A percentile compares a stretch with the other conserved stretches of the same genome.
phyloP scores from a whole-genome alignment of 2,113 vertebrate species.

The Amphilophus citrinellus region DNA sequence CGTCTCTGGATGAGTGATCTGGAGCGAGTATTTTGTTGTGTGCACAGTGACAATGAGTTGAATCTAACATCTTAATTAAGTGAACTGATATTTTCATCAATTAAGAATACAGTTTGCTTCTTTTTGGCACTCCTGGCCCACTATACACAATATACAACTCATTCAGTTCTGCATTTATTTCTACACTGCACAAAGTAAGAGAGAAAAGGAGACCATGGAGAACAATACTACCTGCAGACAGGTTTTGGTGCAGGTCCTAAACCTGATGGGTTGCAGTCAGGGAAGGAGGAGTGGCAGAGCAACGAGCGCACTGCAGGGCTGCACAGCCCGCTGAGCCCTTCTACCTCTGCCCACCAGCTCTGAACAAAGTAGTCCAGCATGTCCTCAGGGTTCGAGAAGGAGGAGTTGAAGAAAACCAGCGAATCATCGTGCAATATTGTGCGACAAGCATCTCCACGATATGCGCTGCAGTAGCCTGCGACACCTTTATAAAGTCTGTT shows the following conservation, averaged over 20 bases:
- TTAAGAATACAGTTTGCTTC: neutral
- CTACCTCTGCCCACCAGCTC: conserved; percentile 87
- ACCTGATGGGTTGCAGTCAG: conserved; percentile 90
- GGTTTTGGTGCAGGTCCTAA: conserved; percentile 88
- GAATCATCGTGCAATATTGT: conserved; percentile 79
- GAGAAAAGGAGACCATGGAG: neutral
- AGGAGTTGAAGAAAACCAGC: conserved; percentile 95
- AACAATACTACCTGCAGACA: conserved; percentile 88
- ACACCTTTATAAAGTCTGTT: conserved; percentile 88
- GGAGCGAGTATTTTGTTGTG: too few species aligned
- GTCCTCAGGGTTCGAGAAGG: conserved; percentile 89
- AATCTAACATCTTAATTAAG: neutral
- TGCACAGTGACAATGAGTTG: too few species aligned
- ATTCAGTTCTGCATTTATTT: neutral
- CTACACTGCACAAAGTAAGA: neutral
- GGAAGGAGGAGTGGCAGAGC: conserved; percentile 92
- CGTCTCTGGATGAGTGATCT: too few species aligned
- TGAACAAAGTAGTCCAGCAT: conserved; percentile 90
- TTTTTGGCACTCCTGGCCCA: neutral
- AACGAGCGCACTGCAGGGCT: conserved; percentile 86
- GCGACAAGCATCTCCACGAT: conserved; percentile 90
- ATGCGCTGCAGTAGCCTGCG: conserved; percentile 90
- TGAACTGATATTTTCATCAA: neutral
- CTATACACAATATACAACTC: neutral
- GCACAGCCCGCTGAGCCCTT: conserved; percentile 86